These are phyloP conservation scores for Cyclopterus lumpus DNA, from an alignment of 2,797 vertebrate genomes.

Conservation along the genomic window DNA sequence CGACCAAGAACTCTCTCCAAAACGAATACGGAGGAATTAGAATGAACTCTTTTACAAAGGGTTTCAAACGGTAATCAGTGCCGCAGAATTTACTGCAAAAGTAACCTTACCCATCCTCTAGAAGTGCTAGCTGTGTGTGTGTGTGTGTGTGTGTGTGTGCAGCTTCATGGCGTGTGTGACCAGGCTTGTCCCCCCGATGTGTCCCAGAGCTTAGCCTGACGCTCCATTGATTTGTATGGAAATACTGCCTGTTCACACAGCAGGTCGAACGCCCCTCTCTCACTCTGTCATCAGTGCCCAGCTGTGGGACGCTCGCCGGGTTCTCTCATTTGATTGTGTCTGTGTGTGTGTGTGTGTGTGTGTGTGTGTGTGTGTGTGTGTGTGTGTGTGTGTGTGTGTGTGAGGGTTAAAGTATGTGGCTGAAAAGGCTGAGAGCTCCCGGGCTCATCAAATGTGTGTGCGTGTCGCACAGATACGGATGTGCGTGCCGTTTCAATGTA, in stretches of 20 bases:
- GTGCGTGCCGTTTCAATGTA: slow-evolving; percentile 47
- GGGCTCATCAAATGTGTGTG: slow-evolving; percentile 33
- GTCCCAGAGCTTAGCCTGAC: slow-evolving; percentile 67
- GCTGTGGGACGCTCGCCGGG: slow-evolving; percentile 66
- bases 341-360: slow-evolving; percentile 26
- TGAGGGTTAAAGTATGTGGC: slow-evolving; percentile 36
- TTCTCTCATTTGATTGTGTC: slow-evolving; percentile 69
- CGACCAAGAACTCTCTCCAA: not conserved
- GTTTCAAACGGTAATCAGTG: slow-evolving; percentile 37
- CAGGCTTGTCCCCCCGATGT: slow-evolving; percentile 67
- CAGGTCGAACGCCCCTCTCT: slow-evolving; percentile 54
- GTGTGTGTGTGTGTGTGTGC: slow-evolving; percentile 32
- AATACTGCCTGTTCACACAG: slow-evolving; percentile 80
- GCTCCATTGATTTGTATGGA: slow-evolving; percentile 84
- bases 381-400: too few relatives aligned
- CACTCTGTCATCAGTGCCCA: slow-evolving; percentile 71
- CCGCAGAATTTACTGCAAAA: slow-evolving; percentile 46
- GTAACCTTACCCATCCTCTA: slow-evolving; percentile 52
- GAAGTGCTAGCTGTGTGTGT: slow-evolving; percentile 46
- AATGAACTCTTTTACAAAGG: slow-evolving; percentile 13
- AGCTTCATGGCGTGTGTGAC: slow-evolving; percentile 55
- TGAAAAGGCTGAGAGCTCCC: slow-evolving; percentile 11
- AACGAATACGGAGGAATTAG: slow-evolving; percentile 1
- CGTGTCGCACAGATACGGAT: slow-evolving; percentile 9
- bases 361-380: slow-evolving; percentile 44